Percentiles rank a stretch among this genome's conserved stretches.
Evolutionary conservation across 2,888 invertebrate genomes (phyloP).

Genomic region (Nomada goodeniana): DNA sequence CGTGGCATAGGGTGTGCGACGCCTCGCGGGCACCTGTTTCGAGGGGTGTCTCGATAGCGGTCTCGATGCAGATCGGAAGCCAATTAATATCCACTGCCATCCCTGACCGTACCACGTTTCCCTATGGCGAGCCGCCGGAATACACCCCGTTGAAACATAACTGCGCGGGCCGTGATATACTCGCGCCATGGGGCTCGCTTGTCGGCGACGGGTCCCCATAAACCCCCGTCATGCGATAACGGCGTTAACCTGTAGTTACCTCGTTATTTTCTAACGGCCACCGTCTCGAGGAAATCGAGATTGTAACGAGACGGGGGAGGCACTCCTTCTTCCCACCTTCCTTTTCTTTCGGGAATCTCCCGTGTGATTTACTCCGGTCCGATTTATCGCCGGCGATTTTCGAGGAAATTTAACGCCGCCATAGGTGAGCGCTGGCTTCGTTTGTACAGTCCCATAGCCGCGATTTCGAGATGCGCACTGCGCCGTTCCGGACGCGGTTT

Average conservation of each 20-base stretch:
- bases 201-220: conserved; percentile 76
- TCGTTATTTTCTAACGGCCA: conserved; percentile 71
- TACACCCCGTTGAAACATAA: conserved; percentile 76
- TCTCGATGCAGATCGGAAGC: conserved; percentile 78
- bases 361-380: conserved; percentile 46
- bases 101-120: conserved; percentile 28
- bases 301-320: conserved; percentile 46
- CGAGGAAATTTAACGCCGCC: conserved; percentile 46
- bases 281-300: conserved; percentile 58
- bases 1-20: conserved; percentile 21
- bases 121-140: conserved; percentile 53
- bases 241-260: conserved; percentile 77
- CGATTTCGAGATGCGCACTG: conserved; percentile 34
- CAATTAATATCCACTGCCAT: conserved; percentile 78
- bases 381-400: conserved; percentile 51
- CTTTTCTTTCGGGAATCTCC: conserved; percentile 36
- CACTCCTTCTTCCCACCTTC: not conserved
- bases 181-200: conserved; percentile 80
- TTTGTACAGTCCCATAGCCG: conserved; percentile 39
- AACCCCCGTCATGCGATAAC: conserved; percentile 76
- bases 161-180: conserved; percentile 76
- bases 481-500: conserved; percentile 20
- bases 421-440: not conserved
- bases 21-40: conserved; percentile 60
- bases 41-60: conserved; percentile 66